These are phyloP conservation scores for Plemyria rubiginata DNA, from an alignment of 2,888 invertebrate species.

Conservation along the genomic window DNA sequence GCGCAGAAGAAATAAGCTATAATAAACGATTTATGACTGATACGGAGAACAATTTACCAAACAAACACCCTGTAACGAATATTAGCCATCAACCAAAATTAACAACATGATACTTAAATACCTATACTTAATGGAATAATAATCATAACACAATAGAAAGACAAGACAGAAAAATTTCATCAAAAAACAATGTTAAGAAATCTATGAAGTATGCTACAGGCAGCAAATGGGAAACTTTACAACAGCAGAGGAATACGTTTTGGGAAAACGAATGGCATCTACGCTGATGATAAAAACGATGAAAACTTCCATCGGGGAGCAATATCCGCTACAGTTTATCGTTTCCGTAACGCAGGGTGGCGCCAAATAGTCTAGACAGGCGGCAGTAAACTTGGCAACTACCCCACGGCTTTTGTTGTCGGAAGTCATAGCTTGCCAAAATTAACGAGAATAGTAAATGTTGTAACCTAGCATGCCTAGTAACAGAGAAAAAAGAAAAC, in stretches of 20 bases:
- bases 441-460: conserved; percentile 12
- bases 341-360: conserved; percentile 16
- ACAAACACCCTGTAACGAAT: too few relatives aligned
- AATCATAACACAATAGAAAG: too few relatives aligned
- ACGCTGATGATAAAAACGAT: conserved; percentile 5
- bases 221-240: neutral
- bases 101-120: too few relatives aligned
- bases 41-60: too few relatives aligned
- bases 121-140: too few relatives aligned
- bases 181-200: too few relatives aligned
- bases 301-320: conserved; percentile 10
- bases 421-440: conserved; percentile 29
- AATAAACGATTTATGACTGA: too few relatives aligned
- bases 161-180: too few relatives aligned
- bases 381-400: conserved; percentile 27
- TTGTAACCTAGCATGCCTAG: too few relatives aligned
- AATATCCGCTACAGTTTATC: conserved; percentile 21
- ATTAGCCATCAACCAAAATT: too few relatives aligned
- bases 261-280: neutral
- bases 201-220: neutral
- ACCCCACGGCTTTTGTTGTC: conserved; percentile 17
- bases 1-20: neutral
- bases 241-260: neutral
- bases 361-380: conserved; percentile 36
- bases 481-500: too few relatives aligned